Evolutionary conservation across 2,888 invertebrate species (phyloP).

Genomic region (Drosophila paranaensis): DNA sequence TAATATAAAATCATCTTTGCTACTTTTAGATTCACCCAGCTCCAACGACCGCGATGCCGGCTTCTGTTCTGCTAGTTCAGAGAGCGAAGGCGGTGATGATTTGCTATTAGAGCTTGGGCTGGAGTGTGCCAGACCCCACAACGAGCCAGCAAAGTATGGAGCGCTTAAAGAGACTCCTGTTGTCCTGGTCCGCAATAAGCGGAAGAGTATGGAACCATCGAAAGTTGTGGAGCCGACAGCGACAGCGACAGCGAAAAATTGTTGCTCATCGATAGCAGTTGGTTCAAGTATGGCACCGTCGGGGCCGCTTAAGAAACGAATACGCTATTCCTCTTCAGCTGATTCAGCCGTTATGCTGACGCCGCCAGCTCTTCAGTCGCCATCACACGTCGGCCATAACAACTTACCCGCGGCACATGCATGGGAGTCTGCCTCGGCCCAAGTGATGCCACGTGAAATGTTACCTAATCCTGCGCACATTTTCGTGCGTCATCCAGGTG

Average conservation of each 20-base stretch:
- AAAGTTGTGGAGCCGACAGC: conserved; percentile 85
- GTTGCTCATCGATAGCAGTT: conserved; percentile 1
- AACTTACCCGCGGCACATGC: conserved; percentile 84
- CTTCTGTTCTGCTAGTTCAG: conserved; percentile 88
- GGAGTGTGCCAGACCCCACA: conserved; percentile 84
- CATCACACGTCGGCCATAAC: conserved; percentile 65
- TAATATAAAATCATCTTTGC: background rate
- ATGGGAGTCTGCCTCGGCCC: conserved; percentile 86
- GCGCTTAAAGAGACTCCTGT: conserved; percentile 88
- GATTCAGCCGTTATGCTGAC: conserved; percentile 79
- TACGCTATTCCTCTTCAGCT: conserved; percentile 86
- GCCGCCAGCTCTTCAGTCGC: conserved; percentile 85
- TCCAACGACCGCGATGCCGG: conserved; percentile 87
- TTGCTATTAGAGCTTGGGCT: conserved; percentile 85
- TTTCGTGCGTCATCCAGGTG: conserved; percentile 84
- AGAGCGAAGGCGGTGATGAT: conserved; percentile 87
- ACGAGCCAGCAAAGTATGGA: conserved; percentile 87
- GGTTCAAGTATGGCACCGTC: conserved; percentile 59
- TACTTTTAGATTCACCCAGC: conserved; percentile 82
- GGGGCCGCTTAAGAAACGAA: conserved; percentile 90
- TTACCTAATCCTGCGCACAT: conserved; percentile 86
- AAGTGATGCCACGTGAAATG: conserved; percentile 82
- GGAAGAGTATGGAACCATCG: conserved; percentile 89
- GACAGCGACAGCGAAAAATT: background rate
- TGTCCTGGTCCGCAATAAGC: conserved; percentile 86